Percentiles rank a stretch among this genome's conserved stretches.
Evolutionary conservation across 2,888 invertebrate genomes (phyloP).

Genomic region (Nephrotoma appendiculata): DNA sequence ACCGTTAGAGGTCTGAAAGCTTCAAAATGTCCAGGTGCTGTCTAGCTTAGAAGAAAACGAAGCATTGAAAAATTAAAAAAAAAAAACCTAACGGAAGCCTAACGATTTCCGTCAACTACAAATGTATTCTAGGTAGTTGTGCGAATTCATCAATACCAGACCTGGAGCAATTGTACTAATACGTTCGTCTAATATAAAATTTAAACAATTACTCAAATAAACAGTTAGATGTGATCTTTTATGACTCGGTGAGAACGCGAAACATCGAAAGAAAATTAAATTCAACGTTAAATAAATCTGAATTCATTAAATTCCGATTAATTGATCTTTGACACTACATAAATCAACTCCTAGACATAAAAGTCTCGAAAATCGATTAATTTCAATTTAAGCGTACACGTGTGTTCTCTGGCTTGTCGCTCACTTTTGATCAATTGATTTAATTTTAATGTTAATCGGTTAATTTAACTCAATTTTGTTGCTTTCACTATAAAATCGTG

Average conservation of each 20-base stretch:
- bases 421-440: background rate
- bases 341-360: background rate
- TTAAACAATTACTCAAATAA: too few relatives aligned
- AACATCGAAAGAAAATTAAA: too few relatives aligned
- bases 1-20: too few relatives aligned
- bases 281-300: background rate
- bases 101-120: too few relatives aligned
- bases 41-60: too few relatives aligned
- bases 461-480: background rate
- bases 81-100: too few relatives aligned
- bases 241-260: background rate
- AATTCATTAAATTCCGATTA: background rate
- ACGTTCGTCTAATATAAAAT: too few relatives aligned
- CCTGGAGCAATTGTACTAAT: too few relatives aligned
- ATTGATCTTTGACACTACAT: background rate
- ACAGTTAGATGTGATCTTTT: background rate
- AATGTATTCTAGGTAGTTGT: too few relatives aligned
- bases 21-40: too few relatives aligned
- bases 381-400: background rate
- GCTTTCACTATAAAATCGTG: background rate
- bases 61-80: too few relatives aligned
- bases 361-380: background rate
- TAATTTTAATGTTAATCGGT: background rate
- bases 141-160: too few relatives aligned
- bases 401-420: background rate